Conservation (phyloP, 53 echinoderm and acorn worm species). For the Crossaster papposus region DNA sequence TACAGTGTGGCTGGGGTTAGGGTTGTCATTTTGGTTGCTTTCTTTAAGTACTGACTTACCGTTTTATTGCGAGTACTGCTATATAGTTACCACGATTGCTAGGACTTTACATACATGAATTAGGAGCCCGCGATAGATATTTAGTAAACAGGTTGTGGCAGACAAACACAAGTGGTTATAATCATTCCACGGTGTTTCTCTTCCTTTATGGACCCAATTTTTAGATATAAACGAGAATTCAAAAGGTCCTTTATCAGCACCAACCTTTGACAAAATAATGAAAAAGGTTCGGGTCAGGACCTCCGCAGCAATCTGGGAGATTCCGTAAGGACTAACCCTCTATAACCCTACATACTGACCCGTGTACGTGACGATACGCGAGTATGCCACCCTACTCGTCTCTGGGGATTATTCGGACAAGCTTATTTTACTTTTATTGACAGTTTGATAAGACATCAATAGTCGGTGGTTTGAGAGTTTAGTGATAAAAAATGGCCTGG, state of each 20-base stretch:
- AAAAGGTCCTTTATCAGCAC: not conserved
- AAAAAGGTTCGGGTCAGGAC: not conserved
- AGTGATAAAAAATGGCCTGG: not conserved
- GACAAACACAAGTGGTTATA: too few relatives aligned
- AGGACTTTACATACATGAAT: too few relatives aligned
- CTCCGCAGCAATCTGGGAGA: not conserved
- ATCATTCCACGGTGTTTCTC: too few relatives aligned
- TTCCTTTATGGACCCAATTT: too few relatives aligned
- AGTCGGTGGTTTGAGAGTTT: not conserved
- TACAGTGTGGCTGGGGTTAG: too few relatives aligned
- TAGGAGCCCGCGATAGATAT: too few relatives aligned
- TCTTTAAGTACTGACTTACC: too few relatives aligned
- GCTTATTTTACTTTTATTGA: not conserved
- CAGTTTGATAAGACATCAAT: not conserved
- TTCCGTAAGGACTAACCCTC: not conserved
- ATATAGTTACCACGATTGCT: too few relatives aligned
- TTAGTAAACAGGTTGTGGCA: too few relatives aligned
- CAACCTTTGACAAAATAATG: not conserved
- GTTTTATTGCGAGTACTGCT: too few relatives aligned
- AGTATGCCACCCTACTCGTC: not conserved
- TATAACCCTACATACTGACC: not conserved
- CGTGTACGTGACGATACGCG: conserved; percentile 7
- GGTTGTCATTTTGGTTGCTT: too few relatives aligned
- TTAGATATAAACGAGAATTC: not conserved
- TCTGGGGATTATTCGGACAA: not conserved